Conservation (phyloP, 2,113 vertebrate species). For the Steatornis caripensis region DNA sequence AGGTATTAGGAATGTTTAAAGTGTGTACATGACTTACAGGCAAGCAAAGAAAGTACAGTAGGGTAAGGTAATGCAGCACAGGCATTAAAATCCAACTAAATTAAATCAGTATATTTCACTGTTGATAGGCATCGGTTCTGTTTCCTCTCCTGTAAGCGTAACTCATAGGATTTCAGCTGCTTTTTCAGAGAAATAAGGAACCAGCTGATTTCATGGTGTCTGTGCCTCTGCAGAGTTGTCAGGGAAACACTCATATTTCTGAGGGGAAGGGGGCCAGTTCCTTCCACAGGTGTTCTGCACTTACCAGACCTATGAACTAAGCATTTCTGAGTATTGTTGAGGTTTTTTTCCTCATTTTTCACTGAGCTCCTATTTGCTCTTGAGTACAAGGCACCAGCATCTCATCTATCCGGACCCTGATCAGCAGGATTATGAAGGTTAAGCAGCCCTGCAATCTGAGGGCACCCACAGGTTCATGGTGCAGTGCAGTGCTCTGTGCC, state of each 20-base stretch:
- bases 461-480: fast-evolving
- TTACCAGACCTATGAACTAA: neutral
- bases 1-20: neutral
- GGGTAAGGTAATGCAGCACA: neutral
- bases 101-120: neutral
- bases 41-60: neutral
- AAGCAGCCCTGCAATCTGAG: neutral
- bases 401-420: neutral
- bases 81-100: constrained; percentile 22
- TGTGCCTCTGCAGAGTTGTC: constrained; percentile 1
- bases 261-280: neutral
- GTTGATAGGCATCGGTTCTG: neutral
- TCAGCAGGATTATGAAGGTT: neutral
- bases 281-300: neutral
- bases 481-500: neutral
- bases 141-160: neutral
- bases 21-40: neutral
- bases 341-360: neutral
- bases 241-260: neutral
- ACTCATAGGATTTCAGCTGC: neutral
- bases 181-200: neutral
- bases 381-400: neutral
- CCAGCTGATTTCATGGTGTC: neutral
- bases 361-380: neutral
- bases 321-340: neutral